Base-by-base conservation (phyloP, 1,140 invertebrate genomes). In the Cotesia vestalis region DNA sequence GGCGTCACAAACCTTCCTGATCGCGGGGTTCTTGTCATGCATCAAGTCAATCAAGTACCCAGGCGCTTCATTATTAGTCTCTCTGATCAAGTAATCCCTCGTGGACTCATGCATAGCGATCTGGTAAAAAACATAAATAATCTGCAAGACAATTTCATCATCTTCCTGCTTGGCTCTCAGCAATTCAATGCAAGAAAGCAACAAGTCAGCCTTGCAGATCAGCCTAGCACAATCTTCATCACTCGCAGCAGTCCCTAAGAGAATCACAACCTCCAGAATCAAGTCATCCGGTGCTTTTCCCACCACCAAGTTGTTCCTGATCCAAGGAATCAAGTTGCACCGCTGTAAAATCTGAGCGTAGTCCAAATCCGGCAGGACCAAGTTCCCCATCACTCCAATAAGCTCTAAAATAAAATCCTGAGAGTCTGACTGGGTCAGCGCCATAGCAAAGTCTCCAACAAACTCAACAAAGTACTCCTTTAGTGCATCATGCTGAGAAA, bases 1-100 rank as follows among this genome's bases (percentile, higher is more conserved):
- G 53, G 92, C 91, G 85, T 97, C 95, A 80, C 96, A 98, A 62
- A 98, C 91, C 88, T 94, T 94, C 75, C 96, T 89, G 68, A 99
- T 96, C 81, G 95, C 91, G 71, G 92, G 90, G 88, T 99, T 99
- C 85, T 97, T 97, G 82, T 99, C 97, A 85, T 98, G 95, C 93
- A 99, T 95, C 67, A 99, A 88, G 87, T 99, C 97, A 69, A 99
- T 95, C n/a, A 99, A 89, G 87, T 98, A 99, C 1, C 96, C 95
- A 35, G 96, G 94, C 20, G 95, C 95, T 85, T 96, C 83, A 80
- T 83, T 87, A 88, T 91, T 91, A 66, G 96, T 96, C 78, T 93
- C 91, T 75, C 92, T 91, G 53, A 96, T 94, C 77, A 98, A 90
- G 81, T 94, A 92, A 71, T 95, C 91, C 66, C 96, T 90, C 40